Base-by-base conservation (phyloP, 1,140 invertebrate genomes). In the Sycophaga agraensis region DNA sequence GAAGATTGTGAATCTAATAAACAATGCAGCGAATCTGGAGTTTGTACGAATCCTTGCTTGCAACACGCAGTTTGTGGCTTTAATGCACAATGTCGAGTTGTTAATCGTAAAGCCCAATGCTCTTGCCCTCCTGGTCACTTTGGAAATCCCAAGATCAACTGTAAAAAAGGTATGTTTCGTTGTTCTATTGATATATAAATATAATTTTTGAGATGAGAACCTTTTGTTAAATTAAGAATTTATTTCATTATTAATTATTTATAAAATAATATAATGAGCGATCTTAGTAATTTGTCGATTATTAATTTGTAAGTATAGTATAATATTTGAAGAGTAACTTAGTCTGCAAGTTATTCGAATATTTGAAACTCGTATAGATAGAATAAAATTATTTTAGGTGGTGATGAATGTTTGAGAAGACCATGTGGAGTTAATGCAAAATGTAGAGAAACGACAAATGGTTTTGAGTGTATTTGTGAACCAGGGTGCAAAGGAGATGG, bases 41-140 rank as follows among this genome's bases (percentile, higher is more conserved):
- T 86, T 50, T 96, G 93, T 70, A 87, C 87, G 48, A 94, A 94
- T 82, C 91, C 93, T 3, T 96, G 93, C 71, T 68, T 89, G 21
- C 87, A 90, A 67, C 82, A 85, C 43, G 86, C 85, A 11, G 85
- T 86, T 2, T 96, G 93, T 71, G 93, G 93, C 9, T 76, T 85
- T 12, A 94, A 95, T 77, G 92, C 93, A 0, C 89, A 93, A 66
- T 96, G 94, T 70, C 84, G 88, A n/a, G 88, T 93, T 2, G 82
- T 90, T 3, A 85, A 90, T 57, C 84, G 90, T 66, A 81, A 84
- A 65, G 87, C 91, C 0, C 86, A 91, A 66, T 96, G 93, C 76
- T 87, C 88, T 0, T 96, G 93, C 74, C 91, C 92, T 14, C 89
- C 90, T 11, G 90, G 91, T 58, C 93, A 91, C 72, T 85, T 88